Evolutionary conservation across 2,888 invertebrate genomes (phyloP).

Genomic region (Miltochrista miniata): DNA sequence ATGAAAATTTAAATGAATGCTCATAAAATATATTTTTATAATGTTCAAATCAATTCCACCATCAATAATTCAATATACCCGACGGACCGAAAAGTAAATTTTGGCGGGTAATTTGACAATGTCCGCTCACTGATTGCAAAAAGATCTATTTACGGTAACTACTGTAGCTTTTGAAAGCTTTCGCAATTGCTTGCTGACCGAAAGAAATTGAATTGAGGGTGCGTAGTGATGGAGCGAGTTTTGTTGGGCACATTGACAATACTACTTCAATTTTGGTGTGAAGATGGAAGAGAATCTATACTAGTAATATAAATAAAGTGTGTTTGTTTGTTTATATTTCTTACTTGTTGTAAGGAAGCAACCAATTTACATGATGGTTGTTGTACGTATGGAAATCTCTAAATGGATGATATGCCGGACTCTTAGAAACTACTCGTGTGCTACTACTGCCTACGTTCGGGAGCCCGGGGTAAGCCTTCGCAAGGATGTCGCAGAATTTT

Average conservation of each 20-base stretch:
- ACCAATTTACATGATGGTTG: too few species aligned
- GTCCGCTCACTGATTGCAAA: not conserved
- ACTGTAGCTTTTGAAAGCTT: not conserved
- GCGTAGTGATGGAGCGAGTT: not conserved
- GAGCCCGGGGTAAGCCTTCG: too few species aligned
- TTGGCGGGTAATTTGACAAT: slow-evolving; percentile 6
- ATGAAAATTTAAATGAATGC: too few species aligned
- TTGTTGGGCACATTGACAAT: not conserved
- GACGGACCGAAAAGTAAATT: not conserved
- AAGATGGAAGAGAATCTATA: not conserved
- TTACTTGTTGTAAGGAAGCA: too few species aligned
- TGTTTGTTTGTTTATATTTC: too few species aligned
- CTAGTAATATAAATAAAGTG: too few species aligned
- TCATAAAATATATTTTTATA: too few species aligned
- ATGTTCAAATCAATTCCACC: not conserved
- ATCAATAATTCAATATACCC: not conserved
- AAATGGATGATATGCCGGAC: too few species aligned
- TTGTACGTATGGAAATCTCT: too few species aligned
- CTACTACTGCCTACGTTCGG: too few species aligned
- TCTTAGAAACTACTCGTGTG: too few species aligned
- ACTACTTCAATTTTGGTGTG: not conserved
- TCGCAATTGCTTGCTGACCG: not conserved
- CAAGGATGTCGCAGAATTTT: too few species aligned
- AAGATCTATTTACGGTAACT: slow-evolving; percentile 4
- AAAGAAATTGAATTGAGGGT: not conserved